A percentile compares a stretch with the other conserved stretches of the same genome.
phyloP scores from a whole-genome alignment of 2,888 invertebrate genomes.

The Hirtodrosophila confusa region DNA sequence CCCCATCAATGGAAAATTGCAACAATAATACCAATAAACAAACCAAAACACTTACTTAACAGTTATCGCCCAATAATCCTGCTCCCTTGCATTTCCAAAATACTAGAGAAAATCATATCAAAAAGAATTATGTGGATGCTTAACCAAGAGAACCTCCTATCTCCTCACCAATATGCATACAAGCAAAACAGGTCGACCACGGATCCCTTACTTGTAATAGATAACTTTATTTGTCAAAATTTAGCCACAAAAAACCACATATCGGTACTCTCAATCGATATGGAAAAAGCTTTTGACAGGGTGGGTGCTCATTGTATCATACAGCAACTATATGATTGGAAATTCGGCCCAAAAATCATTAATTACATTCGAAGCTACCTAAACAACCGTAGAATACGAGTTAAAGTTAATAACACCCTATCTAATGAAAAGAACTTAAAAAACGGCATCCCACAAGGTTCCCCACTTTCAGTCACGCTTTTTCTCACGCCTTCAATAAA shows the following conservation, averaged over 20 bases:
- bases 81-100: constrained; percentile 14
- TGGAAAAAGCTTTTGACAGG: constrained; percentile 21
- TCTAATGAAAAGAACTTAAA: not conserved
- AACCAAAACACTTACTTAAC: constrained; percentile 12
- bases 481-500: constrained; percentile 8
- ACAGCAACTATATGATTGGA: constrained; percentile 15
- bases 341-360: constrained; percentile 15
- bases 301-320: constrained; percentile 7
- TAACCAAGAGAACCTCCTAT: constrained; percentile 10
- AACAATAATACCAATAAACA: constrained; percentile 13
- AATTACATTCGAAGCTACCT: constrained; percentile 2
- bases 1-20: constrained; percentile 19
- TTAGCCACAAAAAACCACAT: constrained; percentile 8
- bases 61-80: constrained; percentile 10
- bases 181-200: constrained; percentile 9
- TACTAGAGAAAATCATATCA: constrained; percentile 20
- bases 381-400: constrained; percentile 4
- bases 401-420: constrained; percentile 8
- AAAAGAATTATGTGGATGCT: constrained; percentile 18
- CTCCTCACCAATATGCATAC: constrained; percentile 8
- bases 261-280: constrained; percentile 15
- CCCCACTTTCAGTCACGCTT: not conserved
- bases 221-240: not conserved
- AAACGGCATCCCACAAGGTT: constrained; percentile 6
- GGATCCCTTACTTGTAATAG: constrained; percentile 9